Conservation (phyloP, 2,113 vertebrate species). For the Cryptomyrus ogoouensis region DNA sequence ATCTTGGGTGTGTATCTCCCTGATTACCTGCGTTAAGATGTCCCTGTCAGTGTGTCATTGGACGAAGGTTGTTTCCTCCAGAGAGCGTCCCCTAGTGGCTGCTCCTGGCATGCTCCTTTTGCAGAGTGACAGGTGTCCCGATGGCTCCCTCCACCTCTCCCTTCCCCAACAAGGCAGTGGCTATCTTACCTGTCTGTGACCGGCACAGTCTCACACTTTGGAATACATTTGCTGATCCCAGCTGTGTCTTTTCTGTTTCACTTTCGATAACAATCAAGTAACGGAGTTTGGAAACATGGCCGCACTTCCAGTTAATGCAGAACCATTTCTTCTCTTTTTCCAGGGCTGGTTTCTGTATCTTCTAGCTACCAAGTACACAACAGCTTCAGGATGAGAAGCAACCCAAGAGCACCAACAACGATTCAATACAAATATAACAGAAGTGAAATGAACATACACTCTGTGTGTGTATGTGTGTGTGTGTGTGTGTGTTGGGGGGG, state of each 20-base stretch:
- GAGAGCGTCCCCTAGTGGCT: not conserved
- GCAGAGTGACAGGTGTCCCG: not conserved
- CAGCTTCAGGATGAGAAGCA: not conserved
- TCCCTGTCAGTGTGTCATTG: not conserved
- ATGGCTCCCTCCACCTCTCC: slow-evolving; percentile 15
- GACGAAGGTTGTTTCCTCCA: not conserved
- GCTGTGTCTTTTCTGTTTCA: not conserved
- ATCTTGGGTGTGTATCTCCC: not conserved
- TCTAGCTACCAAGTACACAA: not conserved
- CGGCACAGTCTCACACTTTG: not conserved
- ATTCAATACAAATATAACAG: not conserved
- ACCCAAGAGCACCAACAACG: not conserved
- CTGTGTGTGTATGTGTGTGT: not conserved
- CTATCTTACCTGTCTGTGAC: not conserved
- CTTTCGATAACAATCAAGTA: not conserved
- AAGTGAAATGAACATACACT: not conserved
- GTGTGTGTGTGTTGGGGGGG: no score
- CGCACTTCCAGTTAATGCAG: not conserved
- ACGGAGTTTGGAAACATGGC: not conserved
- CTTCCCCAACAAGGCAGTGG: not conserved
- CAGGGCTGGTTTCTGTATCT: not conserved
- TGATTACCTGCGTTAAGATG: not conserved
- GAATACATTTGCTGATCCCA: not conserved
- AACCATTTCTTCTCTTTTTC: not conserved
- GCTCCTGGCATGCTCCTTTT: not conserved